phyloP scores from a whole-genome alignment of 2,888 invertebrate genomes.

The Nineta flava region DNA sequence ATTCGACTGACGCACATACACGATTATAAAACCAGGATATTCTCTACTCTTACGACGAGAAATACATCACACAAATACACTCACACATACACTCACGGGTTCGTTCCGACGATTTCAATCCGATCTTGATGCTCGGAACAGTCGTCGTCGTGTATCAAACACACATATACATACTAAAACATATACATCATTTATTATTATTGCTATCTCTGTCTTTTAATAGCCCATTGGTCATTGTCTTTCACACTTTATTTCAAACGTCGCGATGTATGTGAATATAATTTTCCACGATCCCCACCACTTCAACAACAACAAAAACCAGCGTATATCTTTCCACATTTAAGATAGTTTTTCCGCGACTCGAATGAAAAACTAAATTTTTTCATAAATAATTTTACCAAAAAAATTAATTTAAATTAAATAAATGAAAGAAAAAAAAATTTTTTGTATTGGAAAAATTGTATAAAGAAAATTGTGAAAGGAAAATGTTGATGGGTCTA shows the following conservation, averaged over 20 bases:
- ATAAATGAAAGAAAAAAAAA: no score
- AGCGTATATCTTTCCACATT: no score
- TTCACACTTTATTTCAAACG: neutral
- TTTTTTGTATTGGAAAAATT: no score
- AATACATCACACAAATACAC: neutral
- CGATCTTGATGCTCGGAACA: neutral
- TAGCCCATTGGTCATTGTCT: neutral
- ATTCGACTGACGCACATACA: neutral
- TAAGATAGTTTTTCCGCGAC: neutral
- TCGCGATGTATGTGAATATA: neutral
- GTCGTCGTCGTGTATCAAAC: neutral
- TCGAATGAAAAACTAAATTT: neutral
- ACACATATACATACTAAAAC: neutral
- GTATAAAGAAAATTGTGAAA: no score
- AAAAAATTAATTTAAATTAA: no score
- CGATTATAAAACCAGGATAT: neutral
- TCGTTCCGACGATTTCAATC: neutral
- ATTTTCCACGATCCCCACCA: neutral
- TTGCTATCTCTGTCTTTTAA: neutral
- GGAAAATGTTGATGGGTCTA: no score
- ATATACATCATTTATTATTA: neutral
- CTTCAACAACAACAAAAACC: neutral
- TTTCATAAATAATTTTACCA: no score
- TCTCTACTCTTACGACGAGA: neutral
- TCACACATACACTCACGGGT: neutral